Base-by-base conservation (phyloP, 2,797 vertebrate genomes). In the Trematomus bernacchii region DNA sequence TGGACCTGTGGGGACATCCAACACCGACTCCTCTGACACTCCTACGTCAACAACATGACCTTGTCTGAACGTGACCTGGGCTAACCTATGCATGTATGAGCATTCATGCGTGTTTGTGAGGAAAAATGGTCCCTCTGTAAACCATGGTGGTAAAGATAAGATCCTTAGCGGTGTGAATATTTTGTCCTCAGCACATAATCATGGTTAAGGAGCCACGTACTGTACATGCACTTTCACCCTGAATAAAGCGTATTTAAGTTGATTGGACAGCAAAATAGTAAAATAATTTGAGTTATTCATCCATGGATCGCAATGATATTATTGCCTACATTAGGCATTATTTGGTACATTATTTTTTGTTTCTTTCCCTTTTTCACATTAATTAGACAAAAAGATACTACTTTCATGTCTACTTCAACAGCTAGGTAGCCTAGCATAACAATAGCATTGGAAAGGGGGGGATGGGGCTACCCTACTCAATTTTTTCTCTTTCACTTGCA, bases 31-130 rank as follows among this genome's bases (percentile, higher is more conserved):
- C 16, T 68, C 73, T 76, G 71, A 81, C 84, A 68, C 58, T 66
- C 84, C 54, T 82, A 53, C 60, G 50, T 89, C 89, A 88, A 75
- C 67, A 73, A 66, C 77, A 67, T 83, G 80, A 89, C 85, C 83
- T 87, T 88, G 85, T 86, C 76, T 78, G 64, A 52, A 58, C 0
- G 13, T 54, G 59, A 72, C 43, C 62, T 0, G 2, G 42, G 40
- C 13, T 46, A 63, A 63, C 63, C 57, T 63, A 19, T 16, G 62
- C 18, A 43, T 0, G 46, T 79, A 83, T 53, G 44, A 60, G 27
- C 37, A 10, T 62, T 16, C 10, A 9, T 59, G 53, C 47, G 53
- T 30, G 23, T 62, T 19, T 73, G 15, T 64, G 30, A 19, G 48
- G 13, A 37, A 37, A 37, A 37, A 37, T 37, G 33, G 33, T 8